Evolutionary conservation across 2,888 invertebrate genomes (phyloP).

Genomic region (Thelaira solivaga): DNA sequence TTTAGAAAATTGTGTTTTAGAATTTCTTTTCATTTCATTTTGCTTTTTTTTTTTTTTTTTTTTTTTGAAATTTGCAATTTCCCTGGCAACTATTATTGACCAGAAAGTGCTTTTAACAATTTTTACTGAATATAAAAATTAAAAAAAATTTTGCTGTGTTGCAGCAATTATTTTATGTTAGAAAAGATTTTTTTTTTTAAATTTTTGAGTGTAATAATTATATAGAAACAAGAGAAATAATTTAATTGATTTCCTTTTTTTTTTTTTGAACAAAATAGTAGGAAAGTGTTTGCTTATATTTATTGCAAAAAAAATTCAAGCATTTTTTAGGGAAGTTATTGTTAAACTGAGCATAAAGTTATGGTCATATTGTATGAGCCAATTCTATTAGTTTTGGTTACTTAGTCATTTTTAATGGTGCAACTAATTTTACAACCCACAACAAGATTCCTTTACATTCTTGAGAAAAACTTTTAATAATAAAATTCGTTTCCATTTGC

Average conservation of each 20-base stretch:
- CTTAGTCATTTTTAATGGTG: slow-evolving; percentile 18
- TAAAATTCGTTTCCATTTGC: no score
- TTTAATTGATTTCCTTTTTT: slow-evolving; percentile 8
- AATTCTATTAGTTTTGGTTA: not conserved
- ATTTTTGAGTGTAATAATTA: not conserved
- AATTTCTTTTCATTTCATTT: not conserved
- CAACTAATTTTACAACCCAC: not conserved
- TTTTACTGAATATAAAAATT: slow-evolving; percentile 16
- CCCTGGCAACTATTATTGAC: slow-evolving; percentile 17
- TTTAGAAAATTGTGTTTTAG: slow-evolving; percentile 20
- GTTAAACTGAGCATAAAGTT: slow-evolving; percentile 58
- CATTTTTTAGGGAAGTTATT: slow-evolving; percentile 20
- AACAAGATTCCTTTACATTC: no score
- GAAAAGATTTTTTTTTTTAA: not conserved
- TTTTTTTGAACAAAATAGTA: not conserved
- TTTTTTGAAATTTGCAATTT: slow-evolving; percentile 8
- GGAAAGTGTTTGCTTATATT: slow-evolving; percentile 2
- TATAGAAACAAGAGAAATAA: not conserved
- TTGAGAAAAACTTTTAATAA: not conserved
- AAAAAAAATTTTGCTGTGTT: slow-evolving; percentile 10
- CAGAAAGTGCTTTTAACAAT: not conserved
- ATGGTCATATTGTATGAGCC: slow-evolving; percentile 44
- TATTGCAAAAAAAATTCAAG: not conserved
- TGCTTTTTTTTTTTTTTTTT: not conserved
- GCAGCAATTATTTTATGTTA: slow-evolving; percentile 42